Base-by-base conservation (phyloP, 64 coral and sea anemone genomes). In the Porites lutea region DNA sequence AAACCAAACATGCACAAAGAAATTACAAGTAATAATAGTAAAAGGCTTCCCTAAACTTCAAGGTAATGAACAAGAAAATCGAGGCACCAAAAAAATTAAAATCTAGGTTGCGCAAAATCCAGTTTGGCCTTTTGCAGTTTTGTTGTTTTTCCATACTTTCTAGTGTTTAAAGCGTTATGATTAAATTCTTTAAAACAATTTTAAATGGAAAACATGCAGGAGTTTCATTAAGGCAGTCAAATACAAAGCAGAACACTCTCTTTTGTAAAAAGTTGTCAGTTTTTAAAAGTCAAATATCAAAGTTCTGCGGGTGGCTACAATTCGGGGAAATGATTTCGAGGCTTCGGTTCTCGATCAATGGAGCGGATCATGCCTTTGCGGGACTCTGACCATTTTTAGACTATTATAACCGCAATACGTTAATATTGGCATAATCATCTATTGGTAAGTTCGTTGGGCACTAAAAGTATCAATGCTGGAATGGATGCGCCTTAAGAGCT, bases 381-480 rank as follows among this genome's bases (percentile, higher is more conserved):
- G 76, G 89, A 81, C 12, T 91, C 88, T 79, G 88, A 90, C 88
- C 89, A 91, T 3, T 48, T 48, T 65, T 5, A 91, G 89, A 82
- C 78, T 91, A 71, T 10, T 82, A 82, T 89, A 77, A 70, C 71
- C 77, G 2, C 88, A 90, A 69, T 80, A 90, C 55, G 88, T 90
- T 69, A 90, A 90, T 67, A 89, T 80, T 62, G 76, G 76, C 88
- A 81, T 90, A 69, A 90, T 86, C 91, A 79, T 93, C 18, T 60
- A 50, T n/a, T 81, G 50, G 58, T 83, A 83, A 48, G 65, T 83
- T 65, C 59, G 58, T 83, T 65, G 20, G 5, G 80, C 59, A 45
- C 80, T 83, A 0, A 83, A 65, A 18, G 58, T 16, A 55, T 83
- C 80, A 50, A 55, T 83, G 20, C 13, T 83, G n/a, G 59, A 65